These are phyloP conservation scores for Anorthoa munda DNA, from an alignment of 2,888 invertebrate genomes.

Conservation along the genomic window DNA sequence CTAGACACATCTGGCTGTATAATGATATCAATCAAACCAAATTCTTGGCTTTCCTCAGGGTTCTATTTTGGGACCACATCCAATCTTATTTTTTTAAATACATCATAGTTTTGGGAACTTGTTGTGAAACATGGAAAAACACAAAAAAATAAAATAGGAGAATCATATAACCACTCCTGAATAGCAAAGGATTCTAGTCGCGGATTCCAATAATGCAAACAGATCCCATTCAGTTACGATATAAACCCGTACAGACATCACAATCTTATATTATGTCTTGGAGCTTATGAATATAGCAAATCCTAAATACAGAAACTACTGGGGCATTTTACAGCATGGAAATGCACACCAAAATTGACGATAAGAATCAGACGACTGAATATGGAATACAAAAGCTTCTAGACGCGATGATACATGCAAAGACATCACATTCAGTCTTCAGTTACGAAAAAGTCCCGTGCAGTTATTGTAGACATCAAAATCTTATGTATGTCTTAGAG, in stretches of 20 bases:
- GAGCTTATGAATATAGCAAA: too few relatives aligned
- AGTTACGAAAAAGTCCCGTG: background rate
- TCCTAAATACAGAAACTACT: background rate
- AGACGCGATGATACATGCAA: background rate
- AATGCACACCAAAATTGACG: background rate
- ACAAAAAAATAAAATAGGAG: background rate
- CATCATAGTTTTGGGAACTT: too few relatives aligned
- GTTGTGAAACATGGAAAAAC: background rate
- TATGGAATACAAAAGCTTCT: background rate
- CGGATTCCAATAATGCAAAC: too few relatives aligned
- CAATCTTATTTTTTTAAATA: background rate
- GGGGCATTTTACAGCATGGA: background rate
- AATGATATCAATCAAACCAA: too few relatives aligned
- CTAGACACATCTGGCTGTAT: background rate
- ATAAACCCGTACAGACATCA: too few relatives aligned
- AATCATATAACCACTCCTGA: background rate
- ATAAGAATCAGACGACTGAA: background rate
- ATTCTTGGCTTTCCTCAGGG: background rate
- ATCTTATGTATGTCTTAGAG: background rate
- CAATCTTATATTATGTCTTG: too few relatives aligned
- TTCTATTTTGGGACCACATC: background rate
- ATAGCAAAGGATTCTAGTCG: too few relatives aligned
- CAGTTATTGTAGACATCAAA: constrained; percentile 6
- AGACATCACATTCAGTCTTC: background rate
- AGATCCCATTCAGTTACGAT: too few relatives aligned